A percentile compares a stretch with the other conserved stretches of the same genome.
Conservation (phyloP, 2,888 invertebrate species). For the Orthosia gracilis region DNA sequence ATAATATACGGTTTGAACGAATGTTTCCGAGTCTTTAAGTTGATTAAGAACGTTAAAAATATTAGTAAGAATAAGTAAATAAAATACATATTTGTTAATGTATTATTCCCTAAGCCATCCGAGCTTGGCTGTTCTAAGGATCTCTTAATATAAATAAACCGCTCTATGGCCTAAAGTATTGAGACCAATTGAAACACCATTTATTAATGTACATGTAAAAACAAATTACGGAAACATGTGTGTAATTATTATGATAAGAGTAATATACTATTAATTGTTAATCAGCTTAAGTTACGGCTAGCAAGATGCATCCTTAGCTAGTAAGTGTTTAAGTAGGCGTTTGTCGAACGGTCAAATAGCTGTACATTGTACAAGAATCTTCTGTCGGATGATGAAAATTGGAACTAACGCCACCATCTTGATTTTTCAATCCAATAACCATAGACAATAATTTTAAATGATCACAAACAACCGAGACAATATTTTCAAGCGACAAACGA, state of each 20-base stretch:
- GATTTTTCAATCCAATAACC: too few relatives aligned
- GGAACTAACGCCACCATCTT: too few relatives aligned
- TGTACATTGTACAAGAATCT: too few relatives aligned
- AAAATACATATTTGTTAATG: conserved; percentile 9
- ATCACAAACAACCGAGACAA: too few relatives aligned
- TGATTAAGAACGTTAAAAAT: not conserved
- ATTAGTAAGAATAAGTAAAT: conserved; percentile 8
- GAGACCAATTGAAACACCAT: conserved; percentile 46
- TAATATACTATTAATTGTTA: conserved; percentile 3
- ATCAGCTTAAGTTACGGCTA: conserved; percentile 16
- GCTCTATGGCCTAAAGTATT: conserved; percentile 51
- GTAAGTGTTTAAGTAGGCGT: not conserved
- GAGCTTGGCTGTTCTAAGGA: conserved; percentile 35
- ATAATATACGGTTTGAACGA: not conserved
- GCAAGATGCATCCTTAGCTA: not conserved
- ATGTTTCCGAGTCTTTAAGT: not conserved
- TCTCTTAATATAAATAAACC: conserved; percentile 50
- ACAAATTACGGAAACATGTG: conserved; percentile 20
- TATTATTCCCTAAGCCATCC: conserved; percentile 24
- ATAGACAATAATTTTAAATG: too few relatives aligned
- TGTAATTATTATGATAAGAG: conserved; percentile 28
- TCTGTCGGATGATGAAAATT: too few relatives aligned
- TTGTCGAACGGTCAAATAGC: not conserved
- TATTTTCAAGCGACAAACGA: too few relatives aligned
- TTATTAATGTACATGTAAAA: conserved; percentile 20